Base-by-base conservation (phyloP, 2,797 vertebrate genomes). In the Hydrocynus forskahlii region DNA sequence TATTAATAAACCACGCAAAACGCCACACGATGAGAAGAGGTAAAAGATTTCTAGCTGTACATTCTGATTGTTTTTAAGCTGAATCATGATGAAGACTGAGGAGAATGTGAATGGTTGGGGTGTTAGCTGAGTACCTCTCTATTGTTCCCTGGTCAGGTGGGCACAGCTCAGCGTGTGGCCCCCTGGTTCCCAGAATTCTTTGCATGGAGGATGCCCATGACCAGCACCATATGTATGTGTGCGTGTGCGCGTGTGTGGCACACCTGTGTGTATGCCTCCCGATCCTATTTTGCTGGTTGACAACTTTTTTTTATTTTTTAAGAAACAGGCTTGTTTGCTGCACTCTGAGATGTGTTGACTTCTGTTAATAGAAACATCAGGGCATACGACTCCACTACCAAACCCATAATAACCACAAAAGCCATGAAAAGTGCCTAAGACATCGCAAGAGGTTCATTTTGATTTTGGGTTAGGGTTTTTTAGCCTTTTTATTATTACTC, bases 391-490 rank as follows among this genome's bases (percentile, higher is more conserved):
- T 84, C 76, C 50, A 81, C 81, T 87, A 89, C 84, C 87, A 69
- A 88, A 89, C 84, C 85, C 86, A 88, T 87, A 76, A 68, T 68
- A 83, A 90, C 84, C 84, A 79, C 60, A 78, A 73, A 86, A 90
- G 85, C 88, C 88, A 87, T 87, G 82, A 88, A 86, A 90, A 90
- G 89, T 90, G 89, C 89, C 89, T 90, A 88, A 86, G 80, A 86
- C 84, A 84, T 84, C 81, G 76, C 80, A 55, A 84, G 64, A 84
- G 64, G 77, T 85, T 84, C 21, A 76, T 55, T 85, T 78, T 0
- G 70, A 73, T 69, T 85, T 54, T 71, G 76, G n/a, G 29, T 17
- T 19, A 59, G 6, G 25, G 78, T 23, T 68, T 75, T 66, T 76
- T 81, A 35, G 43, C 60, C 69, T 71, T n/a, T 21, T 52, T 66